phyloP scores from a whole-genome alignment of 1,140 invertebrate species.

The Coptotermes formosanus region DNA sequence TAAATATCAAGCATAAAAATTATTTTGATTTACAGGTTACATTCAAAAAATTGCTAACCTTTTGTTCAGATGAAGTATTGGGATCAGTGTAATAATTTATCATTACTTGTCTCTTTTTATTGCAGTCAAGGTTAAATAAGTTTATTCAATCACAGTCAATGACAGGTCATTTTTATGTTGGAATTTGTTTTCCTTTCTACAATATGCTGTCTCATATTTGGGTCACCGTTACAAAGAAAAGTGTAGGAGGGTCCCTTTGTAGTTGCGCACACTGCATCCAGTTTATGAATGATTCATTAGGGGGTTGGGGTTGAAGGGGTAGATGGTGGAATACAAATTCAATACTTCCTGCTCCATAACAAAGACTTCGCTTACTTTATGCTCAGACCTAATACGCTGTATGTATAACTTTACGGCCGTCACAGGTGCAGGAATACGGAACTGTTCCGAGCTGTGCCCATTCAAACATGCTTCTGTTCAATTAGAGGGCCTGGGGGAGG shows the following conservation, averaged over 20 bases:
- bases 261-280: background rate
- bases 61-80: too few relatives aligned
- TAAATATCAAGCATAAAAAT: too few relatives aligned
- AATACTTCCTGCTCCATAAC: background rate
- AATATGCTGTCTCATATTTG: background rate
- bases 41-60: too few relatives aligned
- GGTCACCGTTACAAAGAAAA: background rate
- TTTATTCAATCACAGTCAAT: background rate
- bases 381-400: background rate
- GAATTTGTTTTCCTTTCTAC: background rate
- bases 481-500: too few relatives aligned
- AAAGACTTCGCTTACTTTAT: background rate
- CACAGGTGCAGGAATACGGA: too few relatives aligned
- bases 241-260: background rate
- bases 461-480: too few relatives aligned
- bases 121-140: background rate
- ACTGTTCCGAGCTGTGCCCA: too few relatives aligned
- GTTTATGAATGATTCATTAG: conserved; percentile 11
- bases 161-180: background rate
- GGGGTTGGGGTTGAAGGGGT: background rate
- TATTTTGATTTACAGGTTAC: too few relatives aligned
- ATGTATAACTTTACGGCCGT: too few relatives aligned
- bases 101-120: background rate
- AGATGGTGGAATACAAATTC: conserved; percentile 16
- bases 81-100: background rate